phyloP scores from a whole-genome alignment of 1,140 invertebrate genomes.

The Solenopsis fugax region DNA sequence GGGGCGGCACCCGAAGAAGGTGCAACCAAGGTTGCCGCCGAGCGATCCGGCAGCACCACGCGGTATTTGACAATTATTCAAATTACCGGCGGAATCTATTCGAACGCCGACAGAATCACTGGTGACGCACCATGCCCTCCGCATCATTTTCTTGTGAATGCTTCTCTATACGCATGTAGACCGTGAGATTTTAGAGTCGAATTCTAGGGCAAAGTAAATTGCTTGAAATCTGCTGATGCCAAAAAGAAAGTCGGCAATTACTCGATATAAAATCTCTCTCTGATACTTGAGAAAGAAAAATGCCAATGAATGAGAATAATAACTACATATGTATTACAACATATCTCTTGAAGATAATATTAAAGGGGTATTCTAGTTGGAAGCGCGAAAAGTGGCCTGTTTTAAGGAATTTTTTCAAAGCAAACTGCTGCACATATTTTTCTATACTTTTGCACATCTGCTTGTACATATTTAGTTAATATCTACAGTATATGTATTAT shows the following conservation, averaged over 20 bases:
- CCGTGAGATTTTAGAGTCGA: constrained; percentile 15
- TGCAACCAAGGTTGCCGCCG: constrained; percentile 52
- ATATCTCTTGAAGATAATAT: too few species aligned
- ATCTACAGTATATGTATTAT: not conserved
- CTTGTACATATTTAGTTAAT: too few species aligned
- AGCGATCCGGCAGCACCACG: constrained; percentile 59
- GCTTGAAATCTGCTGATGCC: not conserved
- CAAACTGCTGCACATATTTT: too few species aligned
- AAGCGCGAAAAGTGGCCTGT: too few species aligned
- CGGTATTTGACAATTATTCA: constrained; percentile 82
- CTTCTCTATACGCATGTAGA: constrained; percentile 17
- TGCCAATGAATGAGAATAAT: not conserved
- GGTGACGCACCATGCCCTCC: not conserved
- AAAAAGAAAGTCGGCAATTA: not conserved
- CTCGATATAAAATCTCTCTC: not conserved
- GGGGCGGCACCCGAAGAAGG: constrained; percentile 37
- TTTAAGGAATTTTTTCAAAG: too few species aligned
- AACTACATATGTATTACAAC: not conserved
- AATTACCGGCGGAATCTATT: constrained; percentile 75
- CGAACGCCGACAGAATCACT: constrained; percentile 39
- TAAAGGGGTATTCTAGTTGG: too few species aligned
- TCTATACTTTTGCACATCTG: too few species aligned
- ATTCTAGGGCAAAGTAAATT: not conserved
- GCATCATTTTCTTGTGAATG: constrained; percentile 15
- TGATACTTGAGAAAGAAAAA: not conserved